These are phyloP conservation scores for Argyrosomus japonicus DNA, from an alignment of 2,113 vertebrate species.

Conservation along the genomic window DNA sequence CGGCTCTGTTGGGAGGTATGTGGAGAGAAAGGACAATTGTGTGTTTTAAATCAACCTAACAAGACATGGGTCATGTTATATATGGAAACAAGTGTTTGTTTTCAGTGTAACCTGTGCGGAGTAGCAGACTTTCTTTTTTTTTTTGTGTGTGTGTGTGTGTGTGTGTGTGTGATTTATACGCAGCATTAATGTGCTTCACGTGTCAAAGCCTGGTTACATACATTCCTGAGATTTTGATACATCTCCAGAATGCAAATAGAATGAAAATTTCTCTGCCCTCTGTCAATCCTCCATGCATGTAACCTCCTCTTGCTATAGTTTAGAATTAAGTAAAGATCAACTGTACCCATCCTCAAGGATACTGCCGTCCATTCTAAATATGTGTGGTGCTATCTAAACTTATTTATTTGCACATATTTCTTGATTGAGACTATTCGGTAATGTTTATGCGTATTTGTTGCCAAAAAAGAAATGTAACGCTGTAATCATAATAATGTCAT, in stretches of 20 bases:
- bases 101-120: neutral
- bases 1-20: constrained; percentile 2
- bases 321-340: constrained; percentile 21
- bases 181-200: constrained; percentile 46
- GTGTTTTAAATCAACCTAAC: constrained; percentile 40
- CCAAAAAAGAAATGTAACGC: neutral
- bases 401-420: neutral
- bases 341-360: neutral
- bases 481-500: too few relatives aligned
- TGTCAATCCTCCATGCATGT: neutral
- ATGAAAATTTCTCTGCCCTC: constrained; percentile 7
- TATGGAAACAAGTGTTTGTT: constrained; percentile 37
- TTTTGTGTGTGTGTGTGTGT: neutral
- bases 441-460: neutral
- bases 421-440: neutral
- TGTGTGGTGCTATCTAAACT: neutral
- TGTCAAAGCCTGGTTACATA: constrained; percentile 42
- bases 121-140: constrained; percentile 8
- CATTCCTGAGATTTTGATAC: constrained; percentile 44
- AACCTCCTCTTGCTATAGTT: neutral
- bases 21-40: constrained; percentile 12
- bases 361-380: neutral
- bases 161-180: constrained; percentile 7
- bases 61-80: constrained; percentile 21
- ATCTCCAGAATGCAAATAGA: constrained; percentile 44